Conservation (phyloP, 2,888 invertebrate species). For the Philonicus albiceps region DNA sequence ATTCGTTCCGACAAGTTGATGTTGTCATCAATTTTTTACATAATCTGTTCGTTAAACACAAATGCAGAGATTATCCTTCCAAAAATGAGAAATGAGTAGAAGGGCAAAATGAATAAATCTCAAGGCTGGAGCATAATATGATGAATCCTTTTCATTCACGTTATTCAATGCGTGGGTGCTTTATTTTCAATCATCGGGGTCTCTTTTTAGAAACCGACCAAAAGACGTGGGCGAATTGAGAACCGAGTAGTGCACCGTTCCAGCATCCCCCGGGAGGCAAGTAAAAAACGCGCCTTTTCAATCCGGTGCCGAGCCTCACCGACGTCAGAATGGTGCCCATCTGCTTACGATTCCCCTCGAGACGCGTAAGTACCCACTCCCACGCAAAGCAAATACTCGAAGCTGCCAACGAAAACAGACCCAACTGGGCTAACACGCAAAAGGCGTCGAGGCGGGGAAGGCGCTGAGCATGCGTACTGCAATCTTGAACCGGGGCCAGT, state of each 20-base stretch:
- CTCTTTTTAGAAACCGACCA: slow-evolving; percentile 12
- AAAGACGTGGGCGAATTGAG: background rate
- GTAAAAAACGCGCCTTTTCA: background rate
- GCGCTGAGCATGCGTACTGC: background rate
- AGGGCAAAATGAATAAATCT: background rate
- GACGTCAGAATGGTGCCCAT: background rate
- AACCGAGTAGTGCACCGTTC: background rate
- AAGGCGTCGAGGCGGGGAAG: background rate
- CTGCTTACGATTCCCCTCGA: background rate
- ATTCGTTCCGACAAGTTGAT: background rate
- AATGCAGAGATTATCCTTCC: background rate
- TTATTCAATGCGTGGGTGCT: background rate
- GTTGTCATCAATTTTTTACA: background rate
- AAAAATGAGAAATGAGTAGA: background rate
- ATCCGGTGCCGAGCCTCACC: background rate
- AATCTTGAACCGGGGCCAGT: background rate
- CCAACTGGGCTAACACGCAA: slow-evolving; percentile 20
- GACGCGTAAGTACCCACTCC: background rate
- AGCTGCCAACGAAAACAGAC: background rate
- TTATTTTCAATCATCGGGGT: slow-evolving; percentile 7
- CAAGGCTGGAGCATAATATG: background rate
- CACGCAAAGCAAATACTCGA: background rate
- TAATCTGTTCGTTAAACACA: background rate
- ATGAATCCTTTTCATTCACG: background rate
- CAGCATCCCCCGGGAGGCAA: background rate